Base-by-base conservation (phyloP, 2,797 vertebrate species). In the Otus scops region DNA sequence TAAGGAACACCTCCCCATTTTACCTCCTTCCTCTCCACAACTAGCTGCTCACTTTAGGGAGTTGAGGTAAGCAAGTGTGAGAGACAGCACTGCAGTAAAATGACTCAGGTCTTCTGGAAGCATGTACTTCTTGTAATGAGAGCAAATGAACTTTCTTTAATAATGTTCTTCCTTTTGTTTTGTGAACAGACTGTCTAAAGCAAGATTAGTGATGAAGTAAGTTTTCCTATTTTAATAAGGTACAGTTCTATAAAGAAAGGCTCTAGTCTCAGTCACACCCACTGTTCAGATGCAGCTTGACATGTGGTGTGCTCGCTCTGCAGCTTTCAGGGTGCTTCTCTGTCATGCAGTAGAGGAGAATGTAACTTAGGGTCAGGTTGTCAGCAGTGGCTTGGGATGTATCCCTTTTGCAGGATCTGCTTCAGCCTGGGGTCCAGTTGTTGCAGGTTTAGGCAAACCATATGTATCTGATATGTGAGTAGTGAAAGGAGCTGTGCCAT, bases 261-360 rank as follows among this genome's bases (percentile, higher is more conserved):
- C n/a, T 92, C 12, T 65, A 30, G 26, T 82, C 50, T 57, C 38
- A 84, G n/a, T 87, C 68, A 51, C 13, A 3, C 13, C 3, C 16
- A 9, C 36, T 1, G 1, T 80, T 89, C n/a, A 64, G 53, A 36
- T 78, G 61, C n/a, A 78, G 41, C 32, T 70, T 70, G 28, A 5
- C 22, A 19, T 48, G 34, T 43, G 54, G 12, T 34, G 26, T 0
- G 0, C 60, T 34, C 0, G 0, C 60, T 34, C 20, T 53, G 15
- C 21, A 67, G 64, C 59, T 92, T 75, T 86, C 54, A 36, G 50
- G n/a, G 51, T 75, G 27, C 34, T 71, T 68, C 48, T 94, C 17
- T 34, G 32, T 71, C 13, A 10, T 39, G 45, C 36, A 41, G 26
- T 23, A 75, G 39, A 88, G 54, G n/a, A 92, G 30, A 71, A 41